Conservation (phyloP, 2,888 invertebrate species). For the Acrocera orbiculus region DNA sequence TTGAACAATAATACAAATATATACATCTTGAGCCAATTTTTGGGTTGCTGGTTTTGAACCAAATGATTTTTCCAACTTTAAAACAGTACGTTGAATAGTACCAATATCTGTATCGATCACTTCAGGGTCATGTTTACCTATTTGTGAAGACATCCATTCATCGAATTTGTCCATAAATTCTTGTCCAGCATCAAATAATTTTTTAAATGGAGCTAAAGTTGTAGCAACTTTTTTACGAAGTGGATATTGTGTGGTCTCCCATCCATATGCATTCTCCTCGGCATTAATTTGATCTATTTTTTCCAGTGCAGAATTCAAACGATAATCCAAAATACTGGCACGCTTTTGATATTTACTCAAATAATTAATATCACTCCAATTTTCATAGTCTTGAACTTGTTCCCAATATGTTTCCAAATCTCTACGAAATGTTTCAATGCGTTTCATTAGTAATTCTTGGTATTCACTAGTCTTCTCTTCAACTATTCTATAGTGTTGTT, state of each 20-base stretch:
- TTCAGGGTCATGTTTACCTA: conserved; percentile 75
- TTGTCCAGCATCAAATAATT: conserved; percentile 72
- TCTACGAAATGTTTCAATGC: conserved; percentile 64
- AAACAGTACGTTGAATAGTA: conserved; percentile 43
- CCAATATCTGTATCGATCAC: conserved; percentile 49
- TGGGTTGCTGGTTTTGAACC: conserved; percentile 54
- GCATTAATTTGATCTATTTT: conserved; percentile 78
- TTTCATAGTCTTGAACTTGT: conserved; percentile 69
- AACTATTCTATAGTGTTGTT: conserved; percentile 63
- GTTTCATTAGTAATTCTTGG: conserved; percentile 58
- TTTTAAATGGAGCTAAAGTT: conserved; percentile 67
- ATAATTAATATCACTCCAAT: conserved; percentile 72
- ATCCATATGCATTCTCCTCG: conserved; percentile 77
- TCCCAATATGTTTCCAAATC: conserved; percentile 63
- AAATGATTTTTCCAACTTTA: conserved; percentile 77
- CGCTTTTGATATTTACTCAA: conserved; percentile 67
- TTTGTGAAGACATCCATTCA: conserved; percentile 68
- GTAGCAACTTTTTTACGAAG: conserved; percentile 62
- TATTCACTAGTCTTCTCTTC: conserved; percentile 72
- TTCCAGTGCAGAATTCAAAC: conserved; percentile 47
- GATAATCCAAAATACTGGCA: conserved; percentile 57
- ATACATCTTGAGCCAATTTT: conserved; percentile 46
- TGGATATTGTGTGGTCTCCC: conserved; percentile 78
- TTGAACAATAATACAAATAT: background rate
- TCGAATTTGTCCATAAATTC: conserved; percentile 71